A percentile compares a stretch with the other conserved stretches of the same genome.
Conservation (phyloP, 2,797 vertebrate genomes). For the Gila robusta region DNA sequence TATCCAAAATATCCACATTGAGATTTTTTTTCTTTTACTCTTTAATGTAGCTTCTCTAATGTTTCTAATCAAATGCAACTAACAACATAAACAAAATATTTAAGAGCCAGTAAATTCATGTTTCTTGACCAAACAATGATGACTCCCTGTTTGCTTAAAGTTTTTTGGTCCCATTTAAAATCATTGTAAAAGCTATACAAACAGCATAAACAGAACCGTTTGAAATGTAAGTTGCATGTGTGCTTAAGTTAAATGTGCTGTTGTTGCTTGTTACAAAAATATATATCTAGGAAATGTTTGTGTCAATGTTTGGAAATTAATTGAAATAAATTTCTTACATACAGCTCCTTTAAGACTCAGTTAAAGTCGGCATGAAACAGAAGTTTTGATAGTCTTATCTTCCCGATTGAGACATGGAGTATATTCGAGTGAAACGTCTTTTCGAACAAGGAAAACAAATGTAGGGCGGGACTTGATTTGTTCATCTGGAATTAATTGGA, state of each 20-base stretch:
- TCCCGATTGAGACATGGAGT: not conserved
- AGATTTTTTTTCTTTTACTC: not conserved
- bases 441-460: not conserved
- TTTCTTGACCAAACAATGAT: not conserved
- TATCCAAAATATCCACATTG: not conserved
- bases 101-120: not conserved
- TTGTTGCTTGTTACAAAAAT: not conserved
- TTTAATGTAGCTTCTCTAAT: not conserved
- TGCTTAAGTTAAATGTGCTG: not conserved
- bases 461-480: not conserved
- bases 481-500: not conserved
- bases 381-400: not conserved
- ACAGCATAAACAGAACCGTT: not conserved
- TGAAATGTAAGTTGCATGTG: not conserved
- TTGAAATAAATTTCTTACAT: too few species aligned
- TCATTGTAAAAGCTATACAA: not conserved
- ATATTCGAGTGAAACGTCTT: not conserved
- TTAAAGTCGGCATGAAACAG: too few species aligned
- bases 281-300: not conserved
- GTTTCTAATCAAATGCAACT: not conserved
- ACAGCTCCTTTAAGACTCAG: too few species aligned
- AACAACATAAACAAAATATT: not conserved
- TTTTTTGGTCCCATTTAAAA: not conserved
- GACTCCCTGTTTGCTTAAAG: not conserved
- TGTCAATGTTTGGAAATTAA: too few species aligned